A percentile compares a stretch with the other conserved stretches of the same genome.
Conservation (phyloP, 1,140 invertebrate species). For the Caligus rogercresseyi region DNA sequence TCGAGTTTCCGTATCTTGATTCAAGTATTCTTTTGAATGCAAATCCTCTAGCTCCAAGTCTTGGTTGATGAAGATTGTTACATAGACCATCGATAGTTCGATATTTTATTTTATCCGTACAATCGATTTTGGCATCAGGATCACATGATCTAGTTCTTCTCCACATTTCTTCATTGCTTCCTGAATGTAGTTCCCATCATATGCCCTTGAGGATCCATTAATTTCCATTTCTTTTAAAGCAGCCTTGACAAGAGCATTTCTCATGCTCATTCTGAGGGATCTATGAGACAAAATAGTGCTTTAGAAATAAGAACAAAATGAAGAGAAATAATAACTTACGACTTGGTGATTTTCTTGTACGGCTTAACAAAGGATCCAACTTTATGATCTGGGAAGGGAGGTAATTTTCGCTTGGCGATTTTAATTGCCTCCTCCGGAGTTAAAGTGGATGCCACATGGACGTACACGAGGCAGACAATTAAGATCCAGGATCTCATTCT, state of each 20-base stretch:
- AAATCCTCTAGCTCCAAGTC: slow-evolving; percentile 54
- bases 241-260: slow-evolving; percentile 15
- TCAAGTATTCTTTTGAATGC: slow-evolving; percentile 62
- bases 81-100: slow-evolving; percentile 41
- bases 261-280: slow-evolving; percentile 17
- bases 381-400: not conserved
- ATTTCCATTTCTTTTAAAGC: slow-evolving; percentile 4
- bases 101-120: slow-evolving; percentile 29
- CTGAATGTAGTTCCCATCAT: not conserved
- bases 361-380: not conserved
- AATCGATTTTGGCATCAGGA: not conserved
- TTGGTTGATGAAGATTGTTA: slow-evolving; percentile 41
- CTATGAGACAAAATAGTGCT: not conserved
- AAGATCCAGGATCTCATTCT: too few species aligned
- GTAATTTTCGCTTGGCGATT: not conserved
- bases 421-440: not conserved
- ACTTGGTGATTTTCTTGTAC: not conserved
- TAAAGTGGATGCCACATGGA: too few species aligned
- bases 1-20: slow-evolving; percentile 84
- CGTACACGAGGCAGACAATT: too few species aligned
- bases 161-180: not conserved
- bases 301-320: not conserved
- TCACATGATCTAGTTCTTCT: not conserved
- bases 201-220: not conserved
- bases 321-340: not conserved